phyloP scores from a whole-genome alignment of 2,888 invertebrate species.

The Perithous albicinctus region DNA sequence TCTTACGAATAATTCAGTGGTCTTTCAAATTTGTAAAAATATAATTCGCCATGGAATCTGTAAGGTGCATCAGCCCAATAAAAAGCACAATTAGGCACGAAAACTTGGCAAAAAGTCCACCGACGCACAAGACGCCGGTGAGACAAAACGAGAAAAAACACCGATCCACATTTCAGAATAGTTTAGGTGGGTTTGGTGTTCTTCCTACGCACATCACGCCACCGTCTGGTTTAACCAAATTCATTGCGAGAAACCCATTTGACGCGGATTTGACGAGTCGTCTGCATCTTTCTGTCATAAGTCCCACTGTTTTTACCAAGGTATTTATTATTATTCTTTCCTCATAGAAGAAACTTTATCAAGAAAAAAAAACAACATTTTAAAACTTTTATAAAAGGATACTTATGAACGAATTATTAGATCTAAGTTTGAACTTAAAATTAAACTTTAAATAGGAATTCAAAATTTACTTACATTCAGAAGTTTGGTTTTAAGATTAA shows the following conservation, averaged over 20 bases:
- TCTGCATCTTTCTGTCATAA: slow-evolving; percentile 89
- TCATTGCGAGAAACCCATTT: slow-evolving; percentile 89
- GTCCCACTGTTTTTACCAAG: slow-evolving; percentile 84
- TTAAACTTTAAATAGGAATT: too few relatives aligned
- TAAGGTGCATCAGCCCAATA: slow-evolving; percentile 20
- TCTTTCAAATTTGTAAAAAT: not conserved
- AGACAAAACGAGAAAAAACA: slow-evolving; percentile 68
- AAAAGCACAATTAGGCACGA: slow-evolving; percentile 41
- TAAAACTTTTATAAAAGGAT: too few relatives aligned
- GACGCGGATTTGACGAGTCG: slow-evolving; percentile 88
- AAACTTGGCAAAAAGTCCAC: slow-evolving; percentile 66
- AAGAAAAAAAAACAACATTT: too few relatives aligned
- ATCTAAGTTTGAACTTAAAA: too few relatives aligned
- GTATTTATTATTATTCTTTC: too few relatives aligned
- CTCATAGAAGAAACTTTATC: too few relatives aligned
- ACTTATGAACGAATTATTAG: too few relatives aligned
- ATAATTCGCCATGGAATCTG: slow-evolving; percentile 42
- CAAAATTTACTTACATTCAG: too few relatives aligned
- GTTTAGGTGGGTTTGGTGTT: slow-evolving; percentile 75
- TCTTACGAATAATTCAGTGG: not conserved
- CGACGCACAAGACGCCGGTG: slow-evolving; percentile 73
- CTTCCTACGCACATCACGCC: slow-evolving; percentile 86
- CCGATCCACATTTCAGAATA: slow-evolving; percentile 67
- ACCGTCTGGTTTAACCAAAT: slow-evolving; percentile 86
- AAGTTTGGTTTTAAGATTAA: too few relatives aligned